A percentile compares a stretch with the other conserved stretches of the same genome.
Conservation (phyloP, 2,888 invertebrate species). For the Drosophila eohydei region DNA sequence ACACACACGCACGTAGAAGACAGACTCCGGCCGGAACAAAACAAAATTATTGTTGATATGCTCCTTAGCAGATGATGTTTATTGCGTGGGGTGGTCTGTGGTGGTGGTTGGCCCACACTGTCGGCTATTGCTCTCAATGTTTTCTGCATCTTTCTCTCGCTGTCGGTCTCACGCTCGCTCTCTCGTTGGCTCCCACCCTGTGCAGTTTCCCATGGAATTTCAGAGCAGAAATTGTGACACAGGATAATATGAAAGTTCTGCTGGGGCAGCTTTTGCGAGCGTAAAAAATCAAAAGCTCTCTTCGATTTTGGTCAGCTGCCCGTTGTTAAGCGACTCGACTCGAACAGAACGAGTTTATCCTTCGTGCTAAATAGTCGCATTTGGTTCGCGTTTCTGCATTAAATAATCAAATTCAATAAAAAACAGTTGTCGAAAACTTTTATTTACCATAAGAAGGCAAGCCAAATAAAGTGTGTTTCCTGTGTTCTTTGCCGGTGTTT, state of each 20-base stretch:
- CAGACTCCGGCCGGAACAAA: conserved; percentile 50
- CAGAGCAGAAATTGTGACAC: conserved; percentile 70
- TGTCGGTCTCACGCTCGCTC: conserved; percentile 5
- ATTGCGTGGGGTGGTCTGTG: conserved; percentile 35
- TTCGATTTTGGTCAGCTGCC: conserved; percentile 58
- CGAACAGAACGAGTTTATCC: conserved; percentile 83
- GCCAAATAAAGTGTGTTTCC: conserved; percentile 12
- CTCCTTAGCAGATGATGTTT: conserved; percentile 52
- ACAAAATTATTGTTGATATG: conserved; percentile 74
- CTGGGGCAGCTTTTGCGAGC: conserved; percentile 51
- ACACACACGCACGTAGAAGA: conserved; percentile 15
- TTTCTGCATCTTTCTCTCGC: conserved; percentile 14
- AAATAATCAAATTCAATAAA: conserved; percentile 29
- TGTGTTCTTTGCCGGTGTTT: conserved; percentile 30
- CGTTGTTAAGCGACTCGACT: conserved; percentile 28
- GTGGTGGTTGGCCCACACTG: conserved; percentile 41
- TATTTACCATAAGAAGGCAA: conserved; percentile 3
- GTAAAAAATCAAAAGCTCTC: conserved; percentile 41
- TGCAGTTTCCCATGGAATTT: conserved; percentile 72
- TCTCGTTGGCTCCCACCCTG: conserved; percentile 15
- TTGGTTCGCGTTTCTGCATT: conserved; percentile 60
- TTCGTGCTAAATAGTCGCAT: conserved; percentile 78
- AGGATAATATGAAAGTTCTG: conserved; percentile 47
- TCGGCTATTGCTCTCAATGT: conserved; percentile 37
- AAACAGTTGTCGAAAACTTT: conserved; percentile 34